Base-by-base conservation (phyloP, 2,113 vertebrate species). In the Coracopsis vasa region DNA sequence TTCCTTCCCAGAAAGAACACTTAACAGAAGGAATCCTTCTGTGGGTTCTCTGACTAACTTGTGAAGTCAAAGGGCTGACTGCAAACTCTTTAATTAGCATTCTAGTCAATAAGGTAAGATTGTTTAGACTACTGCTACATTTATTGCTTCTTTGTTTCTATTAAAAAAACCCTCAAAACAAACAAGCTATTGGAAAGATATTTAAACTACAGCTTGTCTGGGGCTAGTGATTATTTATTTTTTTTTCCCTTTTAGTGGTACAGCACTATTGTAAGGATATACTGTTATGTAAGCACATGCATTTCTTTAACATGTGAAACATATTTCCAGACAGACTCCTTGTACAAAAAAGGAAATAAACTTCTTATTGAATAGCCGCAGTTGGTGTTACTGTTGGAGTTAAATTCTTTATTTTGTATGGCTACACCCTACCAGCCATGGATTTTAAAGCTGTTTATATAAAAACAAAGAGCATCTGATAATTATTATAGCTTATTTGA, bases 401-500 rank as follows among this genome's bases (percentile, higher is more conserved):
- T 83, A 71, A 67, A 78, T 45, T 78, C 62, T 80, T 83, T 16
- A 27, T 89, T 93, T 94, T 89, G 51, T 87, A 90, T 95, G 90
- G 54, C 65, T 95, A 39, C 44, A 81, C 65, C 60, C 91, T 81
- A 86, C 91, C 47, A 93, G 82, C 29, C 42, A 37, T 71, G 88
- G 65, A 37, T 92, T 96, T 93, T 69, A 80, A 92, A 90, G 66
- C 39, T 62, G 77, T 73, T 91, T 78, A 64, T 79, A 31, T 88
- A 56, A 92, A 92, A 90, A 16, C 88, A 94, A 94, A 73, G 60
- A 96, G 27, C 65, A 92, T 96, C 86, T 96, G 72, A 86, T 77
- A 42, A 78, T 84, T 94, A 35, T 88, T 96, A 60, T 91, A 89
- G 93, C 86, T 91, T 91, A 84, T 75, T 94, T 94, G 74, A 91